These are phyloP conservation scores for Macaria liturata DNA, from an alignment of 2,888 invertebrate species.

Conservation along the genomic window DNA sequence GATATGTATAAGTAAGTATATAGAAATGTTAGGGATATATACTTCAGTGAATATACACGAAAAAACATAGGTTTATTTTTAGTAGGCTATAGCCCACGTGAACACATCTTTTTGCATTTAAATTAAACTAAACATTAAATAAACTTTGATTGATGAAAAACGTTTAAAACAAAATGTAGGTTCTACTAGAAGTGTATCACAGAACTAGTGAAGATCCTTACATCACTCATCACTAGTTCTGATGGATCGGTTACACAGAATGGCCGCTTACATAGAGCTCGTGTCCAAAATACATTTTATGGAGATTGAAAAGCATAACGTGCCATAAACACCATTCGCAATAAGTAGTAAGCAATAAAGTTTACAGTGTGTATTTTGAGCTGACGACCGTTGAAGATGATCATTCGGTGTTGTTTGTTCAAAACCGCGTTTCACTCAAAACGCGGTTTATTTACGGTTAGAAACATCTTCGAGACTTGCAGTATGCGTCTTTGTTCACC, in stretches of 20 bases:
- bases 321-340: constrained; percentile 16
- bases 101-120: no score
- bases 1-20: no score
- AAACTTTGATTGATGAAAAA: no score
- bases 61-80: no score
- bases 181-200: no score
- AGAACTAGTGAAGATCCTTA: not conserved
- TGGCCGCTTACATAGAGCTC: not conserved
- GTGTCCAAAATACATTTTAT: constrained; percentile 22
- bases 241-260: not conserved
- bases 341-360: constrained; percentile 15
- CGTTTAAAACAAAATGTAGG: no score
- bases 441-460: constrained; percentile 10
- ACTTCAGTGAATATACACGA: no score
- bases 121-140: no score
- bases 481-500: constrained; percentile 1
- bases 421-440: constrained; percentile 4
- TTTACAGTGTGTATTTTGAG: constrained; percentile 20
- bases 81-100: no score
- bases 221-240: not conserved
- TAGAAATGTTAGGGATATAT: no score
- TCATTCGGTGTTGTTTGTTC: constrained; percentile 9
- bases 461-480: not conserved
- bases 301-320: constrained; percentile 15
- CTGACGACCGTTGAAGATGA: constrained; percentile 6